Evolutionary conservation across 2,888 invertebrate species (phyloP).

Genomic region (Thymelicus acteon): DNA sequence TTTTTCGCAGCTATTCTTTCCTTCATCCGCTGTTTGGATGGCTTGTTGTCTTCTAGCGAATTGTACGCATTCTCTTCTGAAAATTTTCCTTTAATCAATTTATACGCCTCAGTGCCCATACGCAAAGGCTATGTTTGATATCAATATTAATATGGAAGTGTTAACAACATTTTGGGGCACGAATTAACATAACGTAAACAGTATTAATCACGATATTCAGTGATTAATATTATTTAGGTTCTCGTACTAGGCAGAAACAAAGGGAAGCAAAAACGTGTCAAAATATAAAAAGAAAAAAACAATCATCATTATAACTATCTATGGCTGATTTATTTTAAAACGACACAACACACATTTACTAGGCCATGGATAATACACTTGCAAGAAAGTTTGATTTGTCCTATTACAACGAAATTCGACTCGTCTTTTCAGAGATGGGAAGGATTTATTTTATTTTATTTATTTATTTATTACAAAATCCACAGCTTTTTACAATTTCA

Average conservation of each 20-base stretch:
- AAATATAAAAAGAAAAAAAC: background rate
- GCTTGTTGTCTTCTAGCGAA: conserved; percentile 82
- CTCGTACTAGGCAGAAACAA: background rate
- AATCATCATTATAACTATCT: background rate
- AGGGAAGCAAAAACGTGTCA: background rate
- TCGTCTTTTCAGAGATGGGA: too few relatives aligned
- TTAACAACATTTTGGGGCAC: background rate
- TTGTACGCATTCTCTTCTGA: conserved; percentile 79
- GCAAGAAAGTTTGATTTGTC: background rate
- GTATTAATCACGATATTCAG: background rate
- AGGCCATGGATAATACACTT: background rate
- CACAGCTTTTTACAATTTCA: too few relatives aligned
- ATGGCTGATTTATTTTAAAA: background rate
- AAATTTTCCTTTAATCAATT: conserved; percentile 50
- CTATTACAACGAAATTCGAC: background rate
- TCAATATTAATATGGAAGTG: background rate
- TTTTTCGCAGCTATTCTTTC: conserved; percentile 85
- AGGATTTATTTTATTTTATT: too few relatives aligned
- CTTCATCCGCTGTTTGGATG: conserved; percentile 87
- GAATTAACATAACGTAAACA: background rate
- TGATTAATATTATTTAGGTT: background rate
- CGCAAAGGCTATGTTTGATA: conserved; percentile 21
- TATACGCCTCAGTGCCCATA: conserved; percentile 30
- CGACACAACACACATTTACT: background rate
- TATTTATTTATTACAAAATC: too few relatives aligned